A percentile compares a stretch with the other conserved stretches of the same genome.
Conservation (phyloP, 2,888 invertebrate species). For the Limulus polyphemus region DNA sequence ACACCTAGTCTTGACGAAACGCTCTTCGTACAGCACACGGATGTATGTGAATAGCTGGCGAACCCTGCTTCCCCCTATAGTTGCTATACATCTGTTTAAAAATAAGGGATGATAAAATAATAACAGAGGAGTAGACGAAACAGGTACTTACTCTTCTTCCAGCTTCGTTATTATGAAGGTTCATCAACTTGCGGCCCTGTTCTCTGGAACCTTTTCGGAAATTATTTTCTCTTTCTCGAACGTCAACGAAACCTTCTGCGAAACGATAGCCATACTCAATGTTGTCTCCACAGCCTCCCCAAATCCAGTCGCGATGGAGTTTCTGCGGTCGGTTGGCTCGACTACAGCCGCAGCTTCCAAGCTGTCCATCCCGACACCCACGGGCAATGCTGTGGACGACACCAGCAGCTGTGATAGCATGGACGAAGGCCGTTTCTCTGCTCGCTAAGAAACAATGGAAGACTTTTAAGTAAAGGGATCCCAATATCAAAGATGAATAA, state of each 20-base stretch:
- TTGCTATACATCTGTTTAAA: no score
- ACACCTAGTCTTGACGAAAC: no score
- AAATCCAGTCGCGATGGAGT: constrained; percentile 82
- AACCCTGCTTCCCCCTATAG: no score
- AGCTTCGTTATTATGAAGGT: constrained; percentile 95
- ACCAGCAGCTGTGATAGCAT: constrained; percentile 46
- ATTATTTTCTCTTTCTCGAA: constrained; percentile 61
- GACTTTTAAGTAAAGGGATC: no score
- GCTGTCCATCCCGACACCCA: constrained; percentile 78
- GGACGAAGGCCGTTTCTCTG: constrained; percentile 46
- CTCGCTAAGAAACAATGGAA: no score
- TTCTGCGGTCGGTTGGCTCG: constrained; percentile 65
- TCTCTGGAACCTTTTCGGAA: constrained; percentile 68
- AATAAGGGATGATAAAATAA: no score
- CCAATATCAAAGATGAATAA: no score
- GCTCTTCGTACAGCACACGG: no score
- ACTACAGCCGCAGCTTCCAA: constrained; percentile 82
- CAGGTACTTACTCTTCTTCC: constrained; percentile 79
- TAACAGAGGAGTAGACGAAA: no score
- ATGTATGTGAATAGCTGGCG: no score
- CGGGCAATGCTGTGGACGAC: constrained; percentile 78
- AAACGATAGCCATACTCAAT: constrained; percentile 94
- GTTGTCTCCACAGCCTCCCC: constrained; percentile 98
- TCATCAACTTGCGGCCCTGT: constrained; percentile 81
- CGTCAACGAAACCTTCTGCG: constrained; percentile 85